Percentiles rank a stretch among this genome's conserved stretches.
Evolutionary conservation across 30 jellyfish, hydroid and myxozoan genomes (phyloP).

Genomic region (Nemopilema nomurai): DNA sequence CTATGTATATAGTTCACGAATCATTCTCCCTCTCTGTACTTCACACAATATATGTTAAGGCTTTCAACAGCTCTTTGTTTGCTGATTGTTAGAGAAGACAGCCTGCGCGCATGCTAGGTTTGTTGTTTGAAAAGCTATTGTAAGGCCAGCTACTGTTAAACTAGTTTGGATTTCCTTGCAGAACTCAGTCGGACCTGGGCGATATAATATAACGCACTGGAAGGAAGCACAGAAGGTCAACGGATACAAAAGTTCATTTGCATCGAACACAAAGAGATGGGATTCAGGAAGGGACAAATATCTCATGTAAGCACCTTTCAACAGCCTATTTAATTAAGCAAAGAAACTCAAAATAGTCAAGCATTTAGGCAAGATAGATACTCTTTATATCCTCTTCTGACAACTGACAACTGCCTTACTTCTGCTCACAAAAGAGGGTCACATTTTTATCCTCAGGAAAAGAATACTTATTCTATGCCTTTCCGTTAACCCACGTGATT

Average conservation of each 20-base stretch:
- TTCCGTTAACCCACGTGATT: neutral
- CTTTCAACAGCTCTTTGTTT: too few relatives aligned
- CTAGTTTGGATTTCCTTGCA: constrained; percentile 3
- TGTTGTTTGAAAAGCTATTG: neutral
- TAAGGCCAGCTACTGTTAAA: neutral
- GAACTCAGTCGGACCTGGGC: constrained; percentile 99
- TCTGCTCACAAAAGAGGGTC: too few relatives aligned
- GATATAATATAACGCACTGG: constrained; percentile 74
- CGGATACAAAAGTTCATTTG: constrained; percentile 79
- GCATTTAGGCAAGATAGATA: too few relatives aligned
- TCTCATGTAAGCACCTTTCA: constrained; percentile 72
- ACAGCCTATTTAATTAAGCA: too few relatives aligned
- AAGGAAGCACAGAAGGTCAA: constrained; percentile 39
- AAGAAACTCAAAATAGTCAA: too few relatives aligned
- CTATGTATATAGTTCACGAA: too few relatives aligned
- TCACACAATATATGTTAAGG: too few relatives aligned
- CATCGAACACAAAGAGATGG: constrained; percentile 94
- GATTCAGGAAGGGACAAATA: constrained; percentile 87
- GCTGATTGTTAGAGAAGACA: too few relatives aligned
- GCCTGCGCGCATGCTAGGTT: neutral
- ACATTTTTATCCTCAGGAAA: too few relatives aligned
- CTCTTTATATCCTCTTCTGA: too few relatives aligned
- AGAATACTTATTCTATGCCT: neutral
- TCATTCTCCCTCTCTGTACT: too few relatives aligned
- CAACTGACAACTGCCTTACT: too few relatives aligned